A percentile compares a stretch with the other conserved stretches of the same genome.
Evolutionary conservation across 2,797 vertebrate species (phyloP).

Genomic region (Tadarida brasiliensis): DNA sequence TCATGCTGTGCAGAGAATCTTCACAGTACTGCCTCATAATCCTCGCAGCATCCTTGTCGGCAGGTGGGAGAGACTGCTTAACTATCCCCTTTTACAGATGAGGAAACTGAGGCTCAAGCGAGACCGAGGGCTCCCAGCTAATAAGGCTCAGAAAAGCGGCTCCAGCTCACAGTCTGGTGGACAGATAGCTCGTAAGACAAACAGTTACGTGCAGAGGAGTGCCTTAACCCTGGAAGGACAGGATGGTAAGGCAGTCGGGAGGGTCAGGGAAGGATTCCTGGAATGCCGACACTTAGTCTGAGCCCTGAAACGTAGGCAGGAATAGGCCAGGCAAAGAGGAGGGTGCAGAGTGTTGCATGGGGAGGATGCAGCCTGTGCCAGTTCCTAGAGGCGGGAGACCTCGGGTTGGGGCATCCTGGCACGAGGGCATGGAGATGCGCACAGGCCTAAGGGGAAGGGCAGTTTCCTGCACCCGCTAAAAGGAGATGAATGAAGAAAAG

Average conservation of each 20-base stretch:
- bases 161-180: neutral
- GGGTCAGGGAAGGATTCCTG: neutral
- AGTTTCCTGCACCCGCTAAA: neutral
- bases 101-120: neutral
- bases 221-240: neutral
- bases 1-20: neutral
- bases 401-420: neutral
- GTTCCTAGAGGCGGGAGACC: neutral
- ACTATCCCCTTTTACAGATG: neutral
- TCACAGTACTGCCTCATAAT: neutral
- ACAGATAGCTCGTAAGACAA: neutral
- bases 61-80: fast-evolving
- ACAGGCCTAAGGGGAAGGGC: neutral
- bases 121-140: neutral
- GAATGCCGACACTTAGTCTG: neutral
- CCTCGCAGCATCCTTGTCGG: neutral
- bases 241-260: neutral
- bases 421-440: neutral
- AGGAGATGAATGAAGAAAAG: neutral
- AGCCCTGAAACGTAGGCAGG: neutral
- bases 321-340: neutral
- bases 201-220: neutral
- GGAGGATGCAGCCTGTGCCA: fast-evolving
- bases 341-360: neutral
- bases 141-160: neutral